A percentile compares a stretch with the other conserved stretches of the same genome.
These are phyloP conservation scores for Platanista minor DNA, from an alignment of 2,113 vertebrate genomes.

Conservation along the genomic window DNA sequence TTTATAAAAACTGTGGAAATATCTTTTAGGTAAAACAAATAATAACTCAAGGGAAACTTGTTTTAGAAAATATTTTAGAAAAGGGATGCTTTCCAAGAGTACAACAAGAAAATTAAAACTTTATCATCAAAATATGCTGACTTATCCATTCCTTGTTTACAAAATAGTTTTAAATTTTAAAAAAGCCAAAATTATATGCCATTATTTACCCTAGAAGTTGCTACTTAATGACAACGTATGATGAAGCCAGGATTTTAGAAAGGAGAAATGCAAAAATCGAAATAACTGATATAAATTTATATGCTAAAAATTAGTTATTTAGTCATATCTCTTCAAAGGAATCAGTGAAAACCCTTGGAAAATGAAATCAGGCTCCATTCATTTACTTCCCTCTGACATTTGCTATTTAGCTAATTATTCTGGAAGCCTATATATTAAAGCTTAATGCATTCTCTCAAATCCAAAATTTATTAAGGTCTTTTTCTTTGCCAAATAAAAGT, in stretches of 20 bases:
- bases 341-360: background rate
- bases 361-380: background rate
- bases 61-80: slow-evolving; percentile 27
- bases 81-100: background rate
- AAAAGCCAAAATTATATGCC: background rate
- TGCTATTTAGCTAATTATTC: slow-evolving; percentile 32
- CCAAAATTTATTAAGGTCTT: slow-evolving; percentile 8
- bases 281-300: background rate
- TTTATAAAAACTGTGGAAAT: background rate
- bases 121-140: slow-evolving; percentile 26
- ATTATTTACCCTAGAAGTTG: background rate
- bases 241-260: background rate
- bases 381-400: background rate
- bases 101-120: background rate
- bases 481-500: background rate
- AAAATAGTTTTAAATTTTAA: background rate
- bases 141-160: background rate
- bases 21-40: background rate
- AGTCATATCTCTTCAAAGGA: background rate
- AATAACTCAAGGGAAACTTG: background rate
- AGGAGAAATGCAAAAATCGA: background rate
- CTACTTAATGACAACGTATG: background rate
- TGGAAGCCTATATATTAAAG: background rate
- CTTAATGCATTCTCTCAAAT: background rate
- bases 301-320: background rate